phyloP scores from a whole-genome alignment of 1,140 invertebrate species.

The Melitaea cinxia region DNA sequence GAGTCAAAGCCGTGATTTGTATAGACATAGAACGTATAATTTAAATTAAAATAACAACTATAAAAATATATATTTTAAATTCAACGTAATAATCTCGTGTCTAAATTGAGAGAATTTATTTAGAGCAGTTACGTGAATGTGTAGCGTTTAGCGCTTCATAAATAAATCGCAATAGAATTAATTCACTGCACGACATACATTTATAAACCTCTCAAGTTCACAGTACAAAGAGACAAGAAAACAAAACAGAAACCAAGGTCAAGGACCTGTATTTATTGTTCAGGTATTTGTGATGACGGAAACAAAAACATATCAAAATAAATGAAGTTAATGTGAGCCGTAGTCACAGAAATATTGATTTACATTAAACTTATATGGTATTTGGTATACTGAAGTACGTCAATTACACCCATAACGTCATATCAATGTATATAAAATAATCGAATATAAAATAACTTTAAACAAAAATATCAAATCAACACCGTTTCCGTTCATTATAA shows the following conservation, averaged over 20 bases:
- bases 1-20: too few relatives aligned
- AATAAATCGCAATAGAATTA: slow-evolving; percentile 34
- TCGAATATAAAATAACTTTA: too few relatives aligned
- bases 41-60: too few relatives aligned
- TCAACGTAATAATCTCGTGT: too few relatives aligned
- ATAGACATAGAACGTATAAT: too few relatives aligned
- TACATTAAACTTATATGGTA: neutral
- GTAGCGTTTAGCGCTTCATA: slow-evolving; percentile 30
- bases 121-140: slow-evolving; percentile 17
- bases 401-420: too few relatives aligned
- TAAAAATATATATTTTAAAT: too few relatives aligned
- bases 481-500: too few relatives aligned
- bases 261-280: slow-evolving; percentile 41
- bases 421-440: too few relatives aligned
- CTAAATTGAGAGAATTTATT: slow-evolving; percentile 14
- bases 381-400: neutral
- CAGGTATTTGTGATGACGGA: slow-evolving; percentile 34
- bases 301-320: slow-evolving; percentile 31
- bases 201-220: slow-evolving; percentile 45
- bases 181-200: slow-evolving; percentile 36
- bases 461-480: too few relatives aligned
- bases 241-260: slow-evolving; percentile 41
- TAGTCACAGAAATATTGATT: slow-evolving; percentile 6
- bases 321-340: slow-evolving; percentile 9
- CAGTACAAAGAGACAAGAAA: slow-evolving; percentile 45